Base-by-base conservation (phyloP, 1,140 invertebrate species). In the Aphis gossypii region DNA sequence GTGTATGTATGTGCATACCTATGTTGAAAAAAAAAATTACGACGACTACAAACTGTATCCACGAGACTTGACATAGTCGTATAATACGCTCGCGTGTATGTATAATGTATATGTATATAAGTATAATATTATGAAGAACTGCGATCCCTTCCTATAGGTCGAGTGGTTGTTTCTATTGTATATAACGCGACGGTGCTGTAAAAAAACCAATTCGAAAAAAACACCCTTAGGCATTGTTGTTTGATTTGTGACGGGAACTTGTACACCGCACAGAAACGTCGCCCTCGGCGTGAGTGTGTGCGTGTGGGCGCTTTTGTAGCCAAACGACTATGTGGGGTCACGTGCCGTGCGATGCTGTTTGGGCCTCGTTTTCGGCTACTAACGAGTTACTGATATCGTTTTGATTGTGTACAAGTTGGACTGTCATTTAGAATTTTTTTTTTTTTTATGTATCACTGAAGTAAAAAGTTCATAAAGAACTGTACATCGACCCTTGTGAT, bases 381-480 rank as follows among this genome's bases (percentile, higher is more conserved):
- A 93, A 93, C 92, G 92, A 93, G 92, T 82, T 54, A 93, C 92
- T 84, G 92, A 93, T 93, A 93, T 68, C 68, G 82, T 93, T 93
- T 93, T 93, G 92, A 93, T 93, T 54, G 92, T 54, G 82, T 83
- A 82, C 76, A 68, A 60, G 56, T 90, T 44, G 14, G 4, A 68
- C 54, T 35, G 89, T 44, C 54, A 18, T 90, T 90, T 46, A 30
- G 86, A 44, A 44, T 86, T 86, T 88, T 88, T 46, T 86, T 46
- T 86, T 88, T 35, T 25, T 60, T 60, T 20, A n/a, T 60, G 23
- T 56, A 21, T 89, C 48, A 7, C 87, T 18, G 23, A 2, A 35
- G 8, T 60, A 56, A 41, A 87, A 87, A 14, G 83, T 84, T 41
- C 38, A 44, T 44, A 84, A 92, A 54, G 35, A 14, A 30, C 56